Evolutionary conservation across 1,140 invertebrate genomes (phyloP).

Genomic region (Drosophila navojoa): DNA sequence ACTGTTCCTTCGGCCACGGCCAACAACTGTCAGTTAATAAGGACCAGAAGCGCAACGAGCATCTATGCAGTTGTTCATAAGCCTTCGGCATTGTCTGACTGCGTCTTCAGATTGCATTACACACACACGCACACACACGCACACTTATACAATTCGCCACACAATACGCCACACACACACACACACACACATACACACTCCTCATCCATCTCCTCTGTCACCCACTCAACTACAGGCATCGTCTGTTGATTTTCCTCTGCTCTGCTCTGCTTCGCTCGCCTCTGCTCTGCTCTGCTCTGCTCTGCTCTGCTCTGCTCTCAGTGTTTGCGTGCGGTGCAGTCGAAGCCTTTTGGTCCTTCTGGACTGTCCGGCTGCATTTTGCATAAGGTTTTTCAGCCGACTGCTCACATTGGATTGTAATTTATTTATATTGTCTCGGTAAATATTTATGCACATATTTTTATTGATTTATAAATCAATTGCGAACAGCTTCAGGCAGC

Average conservation of each 20-base stretch:
- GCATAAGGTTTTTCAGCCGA: conserved; percentile 64
- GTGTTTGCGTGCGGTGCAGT: background rate
- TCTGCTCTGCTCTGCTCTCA: too few relatives aligned
- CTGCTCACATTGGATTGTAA: conserved; percentile 57
- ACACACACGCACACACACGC: background rate
- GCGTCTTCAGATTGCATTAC: conserved; percentile 12
- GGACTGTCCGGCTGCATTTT: conserved; percentile 56
- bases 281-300: background rate
- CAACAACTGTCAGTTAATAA: conserved; percentile 25
- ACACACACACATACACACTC: background rate
- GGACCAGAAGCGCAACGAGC: conserved; percentile 9
- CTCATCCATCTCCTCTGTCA: background rate
- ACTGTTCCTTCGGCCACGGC: background rate
- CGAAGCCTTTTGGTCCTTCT: background rate
- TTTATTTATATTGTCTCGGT: conserved; percentile 75
- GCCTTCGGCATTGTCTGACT: conserved; percentile 20
- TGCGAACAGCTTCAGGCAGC: conserved; percentile 17
- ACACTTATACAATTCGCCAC: background rate
- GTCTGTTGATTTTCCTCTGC: background rate
- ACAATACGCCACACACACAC: background rate
- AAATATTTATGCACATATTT: conserved; percentile 74
- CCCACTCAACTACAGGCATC: background rate
- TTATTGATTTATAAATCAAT: conserved; percentile 79
- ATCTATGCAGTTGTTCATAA: conserved; percentile 16
- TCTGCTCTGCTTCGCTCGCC: background rate